Base-by-base conservation (phyloP, 1,140 invertebrate species). In the Phocides pigmalion region DNA sequence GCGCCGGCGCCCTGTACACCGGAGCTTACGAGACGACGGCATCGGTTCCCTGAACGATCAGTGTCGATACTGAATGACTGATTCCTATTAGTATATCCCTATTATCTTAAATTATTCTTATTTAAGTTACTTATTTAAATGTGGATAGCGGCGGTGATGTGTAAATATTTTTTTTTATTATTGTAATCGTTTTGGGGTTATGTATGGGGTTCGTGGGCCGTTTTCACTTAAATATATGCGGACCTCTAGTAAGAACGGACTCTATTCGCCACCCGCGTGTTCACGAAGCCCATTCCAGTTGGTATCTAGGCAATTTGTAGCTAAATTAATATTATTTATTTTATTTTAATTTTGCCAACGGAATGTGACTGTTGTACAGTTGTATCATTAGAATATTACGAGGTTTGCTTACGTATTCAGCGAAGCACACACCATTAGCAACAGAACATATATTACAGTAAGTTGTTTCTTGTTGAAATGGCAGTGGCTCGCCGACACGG, bases 311-410 rank as follows among this genome's bases (percentile, higher is more conserved):
- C 81, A 91, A 91, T 89, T 88, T 82, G 72, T 89, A 89, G 87
- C 81, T 89, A 87, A 89, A 84, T 86, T 78, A 82, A 83, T 89
- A 82, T 85, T 87, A 85, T 88, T 89, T 89, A 88, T 87, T 89
- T 82, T 87, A 81, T 79, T 77, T 87, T 81, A 82, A 82, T 88
- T 72, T 89, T 87, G 84, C 89, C 86, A 89, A 91, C 87, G 89
- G 89, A 89, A 89, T 89, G 87, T 61, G 89, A 89, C 83, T 91
- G 79, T 78, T 91, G 89, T 91, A 91, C 87, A 91, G 89, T 84
- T 78, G 53, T 54, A 56, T 56, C 53, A 81, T 87, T 76, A 77
- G 76, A 86, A 78, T 72, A 68, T 77, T 88, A 87, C 79, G 75
- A 79, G 73, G 70, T 72, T 72, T 66, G 74, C 79, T 87, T 83